Percentiles rank a stretch among this genome's conserved stretches.
These are phyloP conservation scores for Amphiprion clarkii DNA, from an alignment of 2,797 vertebrate genomes.

Conservation along the genomic window DNA sequence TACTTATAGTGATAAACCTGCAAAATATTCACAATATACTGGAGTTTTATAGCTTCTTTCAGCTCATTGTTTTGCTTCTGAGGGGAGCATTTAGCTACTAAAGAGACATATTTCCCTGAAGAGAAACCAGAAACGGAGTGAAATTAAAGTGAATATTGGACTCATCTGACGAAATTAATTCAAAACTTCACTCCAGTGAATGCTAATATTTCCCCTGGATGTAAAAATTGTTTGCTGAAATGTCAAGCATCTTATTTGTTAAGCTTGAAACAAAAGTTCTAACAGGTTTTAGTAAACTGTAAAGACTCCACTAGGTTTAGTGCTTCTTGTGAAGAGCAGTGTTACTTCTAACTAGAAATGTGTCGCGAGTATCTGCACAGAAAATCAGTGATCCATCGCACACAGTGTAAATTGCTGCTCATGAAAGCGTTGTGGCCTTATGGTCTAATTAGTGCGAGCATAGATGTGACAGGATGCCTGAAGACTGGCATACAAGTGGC, in stretches of 20 bases:
- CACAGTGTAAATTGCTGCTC: conserved; percentile 9
- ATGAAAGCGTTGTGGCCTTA: not conserved
- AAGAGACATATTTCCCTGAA: not conserved
- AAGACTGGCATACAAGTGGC: not conserved
- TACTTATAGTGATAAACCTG: too few relatives aligned
- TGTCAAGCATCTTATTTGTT: not conserved
- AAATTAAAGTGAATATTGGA: not conserved
- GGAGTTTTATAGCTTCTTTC: too few relatives aligned
- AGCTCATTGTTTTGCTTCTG: too few relatives aligned
- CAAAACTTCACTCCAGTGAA: too few relatives aligned
- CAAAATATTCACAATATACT: too few relatives aligned
- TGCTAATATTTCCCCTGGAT: too few relatives aligned
- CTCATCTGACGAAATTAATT: too few relatives aligned
- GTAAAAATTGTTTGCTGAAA: too few relatives aligned
- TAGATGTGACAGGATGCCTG: conserved; percentile 10
- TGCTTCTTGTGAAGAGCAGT: not conserved
- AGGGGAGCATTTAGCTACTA: not conserved
- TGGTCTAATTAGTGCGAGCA: not conserved
- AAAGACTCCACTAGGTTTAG: not conserved
- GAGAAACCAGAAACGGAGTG: conserved; percentile 4
- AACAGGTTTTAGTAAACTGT: not conserved
- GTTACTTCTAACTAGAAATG: conserved; percentile 9
- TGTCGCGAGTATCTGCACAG: not conserved
- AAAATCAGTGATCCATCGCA: not conserved
- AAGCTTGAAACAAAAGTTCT: not conserved